Evolutionary conservation across 2,888 invertebrate genomes (phyloP).

Genomic region (Caenorhabditis zanzibari): DNA sequence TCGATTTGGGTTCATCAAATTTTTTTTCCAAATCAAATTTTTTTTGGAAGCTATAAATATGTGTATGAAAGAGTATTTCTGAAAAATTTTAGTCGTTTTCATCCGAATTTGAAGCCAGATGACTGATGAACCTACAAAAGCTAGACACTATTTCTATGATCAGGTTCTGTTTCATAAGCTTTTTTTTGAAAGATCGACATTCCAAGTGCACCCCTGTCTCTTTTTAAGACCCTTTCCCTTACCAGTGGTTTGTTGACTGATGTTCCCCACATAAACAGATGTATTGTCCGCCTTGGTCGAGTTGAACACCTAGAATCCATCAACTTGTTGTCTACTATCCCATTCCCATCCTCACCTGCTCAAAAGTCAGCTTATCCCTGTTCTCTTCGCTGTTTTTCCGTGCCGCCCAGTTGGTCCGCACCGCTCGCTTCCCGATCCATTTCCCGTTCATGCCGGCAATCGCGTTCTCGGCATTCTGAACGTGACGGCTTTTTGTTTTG

Average conservation of each 20-base stretch:
- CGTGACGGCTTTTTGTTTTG: slow-evolving; percentile 28
- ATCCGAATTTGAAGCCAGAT: too few species aligned
- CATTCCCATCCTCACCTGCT: slow-evolving; percentile 70
- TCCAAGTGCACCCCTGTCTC: not conserved
- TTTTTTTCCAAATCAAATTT: too few species aligned
- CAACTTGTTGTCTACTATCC: not conserved
- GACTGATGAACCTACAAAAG: too few species aligned
- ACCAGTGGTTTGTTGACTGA: slow-evolving; percentile 84
- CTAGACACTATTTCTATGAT: too few species aligned
- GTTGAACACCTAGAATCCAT: slow-evolving; percentile 90
- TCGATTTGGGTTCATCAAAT: too few species aligned
- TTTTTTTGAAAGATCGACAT: too few species aligned
- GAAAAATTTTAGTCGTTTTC: too few species aligned
- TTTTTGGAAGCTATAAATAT: too few species aligned
- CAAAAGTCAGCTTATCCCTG: slow-evolving; percentile 77
- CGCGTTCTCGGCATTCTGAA: slow-evolving; percentile 94
- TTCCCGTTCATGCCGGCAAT: slow-evolving; percentile 99
- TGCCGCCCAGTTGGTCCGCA: slow-evolving; percentile 99
- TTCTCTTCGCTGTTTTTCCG: slow-evolving; percentile 89
- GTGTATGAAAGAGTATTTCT: too few species aligned
- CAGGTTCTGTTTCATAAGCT: not conserved
- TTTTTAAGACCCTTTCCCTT: not conserved
- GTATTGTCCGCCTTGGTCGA: slow-evolving; percentile 98
- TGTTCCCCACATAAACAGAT: slow-evolving; percentile 98
- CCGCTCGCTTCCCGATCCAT: slow-evolving; percentile 96